Evolutionary conservation across 2,113 vertebrate genomes (phyloP), one percentile per base, ranked within the genome.

Genomic region (Eudyptes chrysolophus): DNA sequence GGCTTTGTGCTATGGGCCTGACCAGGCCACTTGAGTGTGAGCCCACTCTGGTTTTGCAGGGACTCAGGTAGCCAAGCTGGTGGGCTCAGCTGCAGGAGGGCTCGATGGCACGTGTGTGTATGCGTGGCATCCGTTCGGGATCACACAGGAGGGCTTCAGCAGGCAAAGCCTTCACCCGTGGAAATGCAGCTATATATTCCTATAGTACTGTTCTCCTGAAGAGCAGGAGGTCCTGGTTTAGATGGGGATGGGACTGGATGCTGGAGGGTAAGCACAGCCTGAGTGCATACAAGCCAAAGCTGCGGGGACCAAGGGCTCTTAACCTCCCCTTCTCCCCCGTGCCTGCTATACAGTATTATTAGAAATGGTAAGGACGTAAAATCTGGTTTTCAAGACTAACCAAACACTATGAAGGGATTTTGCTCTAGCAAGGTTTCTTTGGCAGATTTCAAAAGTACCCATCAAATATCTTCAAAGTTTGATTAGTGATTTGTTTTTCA

Each of bases 111-210:
- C 6, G 0, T 8, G 9, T 29, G 26, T 48, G 26, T 30, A 20
- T 26, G 20, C 4, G 4, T 9, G 66, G 5, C 6, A 6, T 29
- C 4, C 1, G 0, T n/a, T 29, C 20, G 76, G 52, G 71, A 38
- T 68, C n/a, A 21, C 13, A 10, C 0, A 0, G 82, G 19, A 46
- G 34, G 17, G 21, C 10, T 32, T 24, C 57, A n/a, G 44, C 11
- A 20, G 22, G 36, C 24, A 7, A 81, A 42, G 6, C 4, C n/a
- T 70, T 40, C n/a, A 9, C 52, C 21, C 1, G 1, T n/a, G 81
- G 42, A 74, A 83, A 36, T 10, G 54, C 12, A 65, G 19, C 61
- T 46, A 2, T 4, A 0, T 7, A 16, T 9, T 42, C 30, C 52
- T 26, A 7, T 4, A 26, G 24, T 3, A 34, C n/a, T 29, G 42